A percentile compares a stretch with the other conserved stretches of the same genome.
phyloP scores from a whole-genome alignment of 2,797 vertebrate genomes.

The Parotocinclus haroldoi region DNA sequence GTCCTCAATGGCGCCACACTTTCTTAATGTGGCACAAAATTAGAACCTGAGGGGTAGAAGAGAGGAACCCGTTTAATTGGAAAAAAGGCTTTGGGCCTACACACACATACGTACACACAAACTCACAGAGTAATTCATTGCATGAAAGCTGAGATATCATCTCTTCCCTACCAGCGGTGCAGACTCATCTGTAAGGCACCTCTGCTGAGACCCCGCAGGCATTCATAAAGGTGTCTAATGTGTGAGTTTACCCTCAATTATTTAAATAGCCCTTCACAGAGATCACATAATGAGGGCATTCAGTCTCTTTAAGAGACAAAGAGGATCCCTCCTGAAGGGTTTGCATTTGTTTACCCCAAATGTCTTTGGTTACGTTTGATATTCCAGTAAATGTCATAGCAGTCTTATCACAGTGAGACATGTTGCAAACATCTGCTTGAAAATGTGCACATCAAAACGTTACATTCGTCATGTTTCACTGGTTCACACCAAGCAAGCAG shows the following conservation, averaged over 20 bases:
- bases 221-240: slow-evolving; percentile 79
- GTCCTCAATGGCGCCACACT: slow-evolving; percentile 78
- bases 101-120: slow-evolving; percentile 36
- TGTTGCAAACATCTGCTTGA: slow-evolving; percentile 49
- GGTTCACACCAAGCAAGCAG: slow-evolving; percentile 17
- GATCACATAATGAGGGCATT: slow-evolving; percentile 66
- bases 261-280: slow-evolving; percentile 76
- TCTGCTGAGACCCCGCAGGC: slow-evolving; percentile 68
- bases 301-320: slow-evolving; percentile 61
- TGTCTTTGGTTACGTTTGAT: slow-evolving; percentile 66
- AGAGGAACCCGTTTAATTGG: slow-evolving; percentile 76
- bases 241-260: slow-evolving; percentile 80
- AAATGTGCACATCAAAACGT: slow-evolving; percentile 18
- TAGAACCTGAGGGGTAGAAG: slow-evolving; percentile 76
- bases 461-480: slow-evolving; percentile 21
- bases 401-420: slow-evolving; percentile 73
- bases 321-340: slow-evolving; percentile 69
- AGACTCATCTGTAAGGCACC: slow-evolving; percentile 68
- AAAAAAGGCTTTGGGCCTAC: slow-evolving; percentile 74
- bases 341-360: slow-evolving; percentile 70
- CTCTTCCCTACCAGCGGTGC: slow-evolving; percentile 66
- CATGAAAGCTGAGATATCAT: slow-evolving; percentile 74
- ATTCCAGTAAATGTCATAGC: slow-evolving; percentile 61
- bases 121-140: slow-evolving; percentile 37
- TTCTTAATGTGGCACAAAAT: slow-evolving; percentile 85